A percentile compares a stretch with the other conserved stretches of the same genome.
Evolutionary conservation across 2,888 invertebrate genomes (phyloP).

Genomic region (Pecten maximus): DNA sequence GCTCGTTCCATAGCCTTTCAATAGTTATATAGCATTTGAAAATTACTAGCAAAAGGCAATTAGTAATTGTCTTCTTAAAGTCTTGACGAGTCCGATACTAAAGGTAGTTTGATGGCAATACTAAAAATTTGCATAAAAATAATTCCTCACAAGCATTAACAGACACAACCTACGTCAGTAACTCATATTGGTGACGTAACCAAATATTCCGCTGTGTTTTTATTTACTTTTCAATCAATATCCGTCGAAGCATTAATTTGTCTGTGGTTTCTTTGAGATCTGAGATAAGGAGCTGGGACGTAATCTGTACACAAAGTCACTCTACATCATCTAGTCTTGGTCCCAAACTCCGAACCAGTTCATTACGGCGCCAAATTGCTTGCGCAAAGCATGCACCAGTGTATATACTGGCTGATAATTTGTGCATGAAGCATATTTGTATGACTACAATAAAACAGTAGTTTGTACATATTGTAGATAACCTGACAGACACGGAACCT

Average conservation of each 20-base stretch:
- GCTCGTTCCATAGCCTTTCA: too few relatives aligned
- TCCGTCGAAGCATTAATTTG: not conserved
- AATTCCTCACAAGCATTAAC: not conserved
- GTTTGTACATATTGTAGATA: not conserved
- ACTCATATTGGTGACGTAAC: not conserved
- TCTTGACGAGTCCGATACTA: too few relatives aligned
- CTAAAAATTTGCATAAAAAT: too few relatives aligned
- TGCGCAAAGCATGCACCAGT: not conserved
- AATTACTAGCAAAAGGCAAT: too few relatives aligned
- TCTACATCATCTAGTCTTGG: not conserved
- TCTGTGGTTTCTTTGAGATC: not conserved
- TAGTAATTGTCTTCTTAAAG: too few relatives aligned
- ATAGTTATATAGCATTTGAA: too few relatives aligned
- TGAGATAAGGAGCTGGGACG: not conserved
- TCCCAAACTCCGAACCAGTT: not conserved
- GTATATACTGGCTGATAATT: not conserved
- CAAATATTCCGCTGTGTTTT: not conserved
- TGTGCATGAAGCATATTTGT: not conserved
- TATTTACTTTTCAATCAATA: slow-evolving; percentile 17
- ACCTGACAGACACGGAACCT: not conserved
- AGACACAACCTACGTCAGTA: not conserved
- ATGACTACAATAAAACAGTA: not conserved
- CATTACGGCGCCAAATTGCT: not conserved
- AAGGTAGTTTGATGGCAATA: too few relatives aligned
- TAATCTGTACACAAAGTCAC: not conserved